A percentile compares a stretch with the other conserved stretches of the same genome.
Evolutionary conservation across 1,140 invertebrate species (phyloP).

Genomic region (Eueides isabella): DNA sequence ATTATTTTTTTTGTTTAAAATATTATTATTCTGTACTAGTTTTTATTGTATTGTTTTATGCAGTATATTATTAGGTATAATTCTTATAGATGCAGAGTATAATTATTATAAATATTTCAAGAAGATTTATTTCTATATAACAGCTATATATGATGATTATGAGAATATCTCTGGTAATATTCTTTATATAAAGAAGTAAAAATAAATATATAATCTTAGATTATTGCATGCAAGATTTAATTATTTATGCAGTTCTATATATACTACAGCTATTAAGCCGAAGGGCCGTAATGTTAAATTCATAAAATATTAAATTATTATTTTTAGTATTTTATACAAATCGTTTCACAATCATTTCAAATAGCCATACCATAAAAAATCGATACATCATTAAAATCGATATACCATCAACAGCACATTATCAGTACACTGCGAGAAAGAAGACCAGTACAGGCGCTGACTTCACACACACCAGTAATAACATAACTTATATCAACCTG

Average conservation of each 20-base stretch:
- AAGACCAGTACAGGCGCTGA: constrained; percentile 23
- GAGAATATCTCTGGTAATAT: too few relatives aligned
- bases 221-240: not conserved
- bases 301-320: not conserved
- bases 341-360: constrained; percentile 9
- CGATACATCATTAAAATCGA: constrained; percentile 22
- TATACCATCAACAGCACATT: constrained; percentile 40
- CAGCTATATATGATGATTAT: too few relatives aligned
- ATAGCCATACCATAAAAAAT: constrained; percentile 26
- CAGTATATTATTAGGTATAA: too few relatives aligned
- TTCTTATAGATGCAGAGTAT: too few relatives aligned
- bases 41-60: too few relatives aligned
- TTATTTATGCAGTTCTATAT: not conserved
- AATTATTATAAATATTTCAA: too few relatives aligned
- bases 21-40: too few relatives aligned
- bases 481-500: constrained; percentile 28
- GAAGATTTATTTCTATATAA: too few relatives aligned
- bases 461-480: constrained; percentile 42
- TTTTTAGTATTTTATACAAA: constrained; percentile 15
- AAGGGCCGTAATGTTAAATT: not conserved
- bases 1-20: too few relatives aligned
- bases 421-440: constrained; percentile 36
- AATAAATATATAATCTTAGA: too few relatives aligned
- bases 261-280: not conserved
- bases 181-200: not conserved